Percentiles rank a stretch among this genome's conserved stretches.
Conservation (phyloP, 2,113 vertebrate genomes). For the Pseudopipra pipra region DNA sequence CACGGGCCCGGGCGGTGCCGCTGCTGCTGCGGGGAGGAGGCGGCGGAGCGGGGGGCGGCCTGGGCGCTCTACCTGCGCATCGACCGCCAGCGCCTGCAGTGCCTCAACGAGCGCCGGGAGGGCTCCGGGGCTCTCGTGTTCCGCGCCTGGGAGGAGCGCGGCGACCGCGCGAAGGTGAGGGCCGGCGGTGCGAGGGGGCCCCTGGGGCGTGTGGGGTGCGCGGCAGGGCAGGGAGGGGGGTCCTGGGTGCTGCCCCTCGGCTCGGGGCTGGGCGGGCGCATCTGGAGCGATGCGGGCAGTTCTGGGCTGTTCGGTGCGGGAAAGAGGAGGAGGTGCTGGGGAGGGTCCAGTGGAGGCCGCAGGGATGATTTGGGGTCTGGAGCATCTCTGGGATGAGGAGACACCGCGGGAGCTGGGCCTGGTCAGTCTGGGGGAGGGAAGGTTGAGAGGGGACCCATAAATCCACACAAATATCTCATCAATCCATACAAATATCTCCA, state of each 20-base stretch:
- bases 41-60: conserved; percentile 75
- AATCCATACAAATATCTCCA: background rate
- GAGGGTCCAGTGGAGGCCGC: fast-evolving
- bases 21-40: conserved; percentile 15
- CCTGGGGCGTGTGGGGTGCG: background rate
- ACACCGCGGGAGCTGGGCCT: background rate
- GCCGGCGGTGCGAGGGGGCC: background rate
- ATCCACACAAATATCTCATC: background rate
- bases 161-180: conserved; percentile 83
- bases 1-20: background rate
- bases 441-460: background rate
- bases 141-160: conserved; percentile 91
- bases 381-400: background rate
- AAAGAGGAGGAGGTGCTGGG: background rate
- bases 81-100: conserved; percentile 90
- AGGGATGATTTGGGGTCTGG: background rate
- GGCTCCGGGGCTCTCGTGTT: conserved; percentile 91
- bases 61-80: conserved; percentile 89
- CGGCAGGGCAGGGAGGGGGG: background rate
- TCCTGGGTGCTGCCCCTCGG: too few relatives aligned
- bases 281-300: fast-evolving
- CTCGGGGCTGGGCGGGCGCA: background rate
- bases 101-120: conserved; percentile 92
- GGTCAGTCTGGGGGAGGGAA: background rate
- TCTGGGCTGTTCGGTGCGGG: too few relatives aligned